These are phyloP conservation scores for Lottia gigantea DNA, from an alignment of 2,888 invertebrate species.

Conservation along the genomic window DNA sequence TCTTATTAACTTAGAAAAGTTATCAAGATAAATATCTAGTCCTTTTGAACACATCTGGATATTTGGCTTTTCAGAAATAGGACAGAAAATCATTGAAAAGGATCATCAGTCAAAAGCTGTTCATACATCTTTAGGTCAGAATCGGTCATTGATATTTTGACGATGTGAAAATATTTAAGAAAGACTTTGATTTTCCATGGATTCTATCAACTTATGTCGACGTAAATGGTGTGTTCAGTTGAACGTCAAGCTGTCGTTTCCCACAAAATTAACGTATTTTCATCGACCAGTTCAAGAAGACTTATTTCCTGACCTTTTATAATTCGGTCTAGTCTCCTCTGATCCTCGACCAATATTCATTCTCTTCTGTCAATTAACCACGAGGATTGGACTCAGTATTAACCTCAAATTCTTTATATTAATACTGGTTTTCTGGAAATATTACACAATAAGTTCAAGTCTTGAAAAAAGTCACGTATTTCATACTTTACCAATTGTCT, in stretches of 20 bases:
- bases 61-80: too few species aligned
- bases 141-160: not conserved
- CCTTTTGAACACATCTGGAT: too few species aligned
- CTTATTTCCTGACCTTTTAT: not conserved
- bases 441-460: not conserved
- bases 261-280: conserved; percentile 5
- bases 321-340: not conserved
- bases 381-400: not conserved
- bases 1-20: too few species aligned
- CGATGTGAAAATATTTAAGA: conserved; percentile 2
- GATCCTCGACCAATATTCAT: not conserved
- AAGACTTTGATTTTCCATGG: conserved; percentile 4
- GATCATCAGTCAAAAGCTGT: too few species aligned
- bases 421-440: not conserved
- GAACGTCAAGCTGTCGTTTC: not conserved
- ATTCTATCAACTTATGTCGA: not conserved
- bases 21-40: too few species aligned
- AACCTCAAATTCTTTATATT: not conserved
- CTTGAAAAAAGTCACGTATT: not conserved
- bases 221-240: not conserved
- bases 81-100: too few species aligned
- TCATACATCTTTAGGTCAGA: not conserved
- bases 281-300: not conserved
- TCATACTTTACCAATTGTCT: too few species aligned
- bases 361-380: not conserved